A percentile compares a stretch with the other conserved stretches of the same genome.
These are phyloP conservation scores for Empidonax traillii DNA, from an alignment of 2,113 vertebrate genomes.

Conservation along the genomic window DNA sequence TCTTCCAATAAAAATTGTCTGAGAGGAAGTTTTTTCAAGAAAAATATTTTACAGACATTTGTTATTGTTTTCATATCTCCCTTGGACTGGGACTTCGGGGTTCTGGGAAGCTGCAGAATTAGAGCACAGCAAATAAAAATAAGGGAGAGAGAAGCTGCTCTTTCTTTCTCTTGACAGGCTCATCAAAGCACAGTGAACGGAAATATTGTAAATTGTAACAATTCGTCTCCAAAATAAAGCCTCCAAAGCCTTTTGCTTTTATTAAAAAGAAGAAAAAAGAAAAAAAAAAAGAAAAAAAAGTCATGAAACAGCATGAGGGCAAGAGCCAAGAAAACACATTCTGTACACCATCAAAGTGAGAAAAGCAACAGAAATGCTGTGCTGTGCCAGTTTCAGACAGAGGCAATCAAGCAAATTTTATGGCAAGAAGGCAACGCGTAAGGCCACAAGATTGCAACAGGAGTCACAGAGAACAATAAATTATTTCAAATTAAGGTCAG, in stretches of 20 bases:
- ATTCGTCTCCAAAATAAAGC: conserved; percentile 47
- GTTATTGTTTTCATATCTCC: conserved; percentile 55
- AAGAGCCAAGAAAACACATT: conserved; percentile 67
- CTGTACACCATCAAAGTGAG: conserved; percentile 22
- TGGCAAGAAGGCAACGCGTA: conserved; percentile 2
- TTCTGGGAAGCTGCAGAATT: conserved; percentile 51
- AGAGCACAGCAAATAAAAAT: conserved; percentile 68
- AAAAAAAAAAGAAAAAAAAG: neutral
- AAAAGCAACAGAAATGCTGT: conserved; percentile 59
- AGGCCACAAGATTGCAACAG: conserved; percentile 37
- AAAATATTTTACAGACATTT: conserved; percentile 63
- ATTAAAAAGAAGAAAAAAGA: conserved; percentile 31
- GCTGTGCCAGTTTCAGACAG: conserved; percentile 45
- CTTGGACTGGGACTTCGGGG: conserved; percentile 39
- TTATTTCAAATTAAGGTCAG: conserved; percentile 26
- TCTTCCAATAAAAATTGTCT: conserved; percentile 36
- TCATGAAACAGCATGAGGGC: conserved; percentile 55
- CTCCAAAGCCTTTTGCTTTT: conserved; percentile 64
- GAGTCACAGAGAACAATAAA: conserved; percentile 44
- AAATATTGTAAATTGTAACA: conserved; percentile 68
- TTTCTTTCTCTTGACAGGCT: conserved; percentile 57
- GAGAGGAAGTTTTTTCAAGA: conserved; percentile 45
- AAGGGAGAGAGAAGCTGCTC: conserved; percentile 38
- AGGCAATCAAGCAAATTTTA: conserved; percentile 35
- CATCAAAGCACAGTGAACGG: conserved; percentile 62